Conservation (phyloP, 1,140 invertebrate species). For the Drosophila orosa region DNA sequence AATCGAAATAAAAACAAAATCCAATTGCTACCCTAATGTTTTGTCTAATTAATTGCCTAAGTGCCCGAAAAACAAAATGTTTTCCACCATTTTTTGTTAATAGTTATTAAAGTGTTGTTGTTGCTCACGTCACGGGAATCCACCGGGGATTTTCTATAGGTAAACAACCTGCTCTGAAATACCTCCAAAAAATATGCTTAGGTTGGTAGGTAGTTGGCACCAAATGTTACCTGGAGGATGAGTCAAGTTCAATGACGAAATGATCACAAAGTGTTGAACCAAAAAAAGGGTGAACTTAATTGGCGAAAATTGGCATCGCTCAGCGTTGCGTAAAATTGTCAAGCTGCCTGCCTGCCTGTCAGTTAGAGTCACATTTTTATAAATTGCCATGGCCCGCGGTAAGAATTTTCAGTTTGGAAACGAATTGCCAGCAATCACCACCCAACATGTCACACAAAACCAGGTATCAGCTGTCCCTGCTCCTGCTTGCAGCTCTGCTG, state of each 20-base stretch:
- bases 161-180: constrained; percentile 55
- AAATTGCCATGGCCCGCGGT: constrained; percentile 35
- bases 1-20: constrained; percentile 69
- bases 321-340: constrained; percentile 70
- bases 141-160: constrained; percentile 36
- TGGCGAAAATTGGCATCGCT: constrained; percentile 44
- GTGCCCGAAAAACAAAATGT: constrained; percentile 53
- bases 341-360: constrained; percentile 1
- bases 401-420: constrained; percentile 37
- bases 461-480: constrained; percentile 1
- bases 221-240: constrained; percentile 37
- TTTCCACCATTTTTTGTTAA: constrained; percentile 40
- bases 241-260: constrained; percentile 84
- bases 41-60: constrained; percentile 45
- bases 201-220: constrained; percentile 22
- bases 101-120: constrained; percentile 16
- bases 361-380: constrained; percentile 44
- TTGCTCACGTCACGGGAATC: constrained; percentile 47
- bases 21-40: constrained; percentile 52
- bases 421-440: constrained; percentile 11
- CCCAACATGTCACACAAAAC: constrained; percentile 26
- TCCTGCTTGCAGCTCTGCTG: constrained; percentile 30
- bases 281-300: constrained; percentile 35
- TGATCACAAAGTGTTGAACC: constrained; percentile 24
- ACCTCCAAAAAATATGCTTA: not conserved